Evolutionary conservation across 2,888 invertebrate species (phyloP).

Genomic region (Rhagonycha lutea): DNA sequence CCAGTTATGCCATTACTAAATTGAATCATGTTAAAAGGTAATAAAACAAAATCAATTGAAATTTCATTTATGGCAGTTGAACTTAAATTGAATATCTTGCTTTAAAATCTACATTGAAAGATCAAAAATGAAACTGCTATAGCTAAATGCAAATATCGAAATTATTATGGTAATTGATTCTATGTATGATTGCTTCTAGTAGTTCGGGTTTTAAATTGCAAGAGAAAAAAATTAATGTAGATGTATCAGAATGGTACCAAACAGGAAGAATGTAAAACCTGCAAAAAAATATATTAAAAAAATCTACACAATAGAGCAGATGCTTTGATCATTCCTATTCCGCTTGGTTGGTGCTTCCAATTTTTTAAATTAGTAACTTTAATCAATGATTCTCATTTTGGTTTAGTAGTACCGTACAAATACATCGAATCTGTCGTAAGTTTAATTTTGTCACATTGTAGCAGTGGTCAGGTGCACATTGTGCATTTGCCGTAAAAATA

Average conservation of each 20-base stretch:
- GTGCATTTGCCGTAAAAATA: too few species aligned
- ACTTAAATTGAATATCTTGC: neutral
- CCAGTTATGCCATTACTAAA: neutral
- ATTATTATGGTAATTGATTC: neutral
- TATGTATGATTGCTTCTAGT: neutral
- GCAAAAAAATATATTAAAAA: neutral
- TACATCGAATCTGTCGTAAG: too few species aligned
- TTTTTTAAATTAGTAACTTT: too few species aligned
- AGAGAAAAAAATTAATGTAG: too few species aligned
- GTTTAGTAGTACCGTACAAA: neutral
- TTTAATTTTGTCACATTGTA: too few species aligned
- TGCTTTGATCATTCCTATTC: neutral
- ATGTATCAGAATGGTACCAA: neutral
- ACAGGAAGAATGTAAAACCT: neutral
- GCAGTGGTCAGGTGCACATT: too few species aligned
- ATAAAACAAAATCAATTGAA: constrained; percentile 1
- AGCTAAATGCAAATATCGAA: neutral
- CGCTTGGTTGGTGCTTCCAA: too few species aligned
- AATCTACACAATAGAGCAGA: neutral
- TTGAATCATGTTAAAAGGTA: neutral
- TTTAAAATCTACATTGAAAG: neutral
- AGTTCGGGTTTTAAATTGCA: neutral
- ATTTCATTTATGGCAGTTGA: neutral
- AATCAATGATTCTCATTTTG: neutral
- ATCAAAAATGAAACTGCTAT: neutral